Evolutionary conservation across 2,113 vertebrate species (phyloP).

Genomic region (Isurus oxyrinchus): DNA sequence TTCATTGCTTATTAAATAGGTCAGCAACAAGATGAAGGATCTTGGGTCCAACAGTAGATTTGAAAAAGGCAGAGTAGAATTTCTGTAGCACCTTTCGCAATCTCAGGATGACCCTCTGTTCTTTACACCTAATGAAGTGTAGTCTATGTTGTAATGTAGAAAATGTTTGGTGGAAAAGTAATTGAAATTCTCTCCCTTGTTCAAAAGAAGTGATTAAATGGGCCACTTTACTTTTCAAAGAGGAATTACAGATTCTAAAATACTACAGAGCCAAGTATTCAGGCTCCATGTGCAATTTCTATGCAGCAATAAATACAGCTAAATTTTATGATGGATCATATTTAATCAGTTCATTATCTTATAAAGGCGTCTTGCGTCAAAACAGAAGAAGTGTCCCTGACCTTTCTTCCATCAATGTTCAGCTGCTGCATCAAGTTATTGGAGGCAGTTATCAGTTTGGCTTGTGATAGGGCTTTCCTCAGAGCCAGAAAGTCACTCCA

Average conservation of each 20-base stretch:
- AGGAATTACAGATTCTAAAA: neutral
- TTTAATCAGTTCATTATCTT: neutral
- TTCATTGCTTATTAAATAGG: neutral
- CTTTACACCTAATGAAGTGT: neutral
- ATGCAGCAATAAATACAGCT: neutral
- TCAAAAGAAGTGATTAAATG: neutral
- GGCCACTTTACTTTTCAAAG: neutral
- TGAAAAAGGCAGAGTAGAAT: neutral
- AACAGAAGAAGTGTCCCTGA: neutral
- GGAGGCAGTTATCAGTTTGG: neutral
- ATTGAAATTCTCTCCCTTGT: neutral
- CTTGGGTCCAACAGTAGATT: neutral
- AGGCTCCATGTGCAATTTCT: neutral
- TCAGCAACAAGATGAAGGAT: neutral
- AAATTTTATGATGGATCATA: neutral
- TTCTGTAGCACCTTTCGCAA: neutral
- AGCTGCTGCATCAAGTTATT: neutral
- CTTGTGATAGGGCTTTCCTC: neutral
- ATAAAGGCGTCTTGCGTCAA: neutral
- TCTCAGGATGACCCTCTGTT: neutral
- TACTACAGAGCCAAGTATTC: neutral
- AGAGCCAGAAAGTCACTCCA: neutral
- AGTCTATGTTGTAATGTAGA: neutral
- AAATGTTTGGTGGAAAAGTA: neutral
- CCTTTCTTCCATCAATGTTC: neutral